Base-by-base conservation (phyloP, 2,888 invertebrate species). In the Apomyelois bistriatella region DNA sequence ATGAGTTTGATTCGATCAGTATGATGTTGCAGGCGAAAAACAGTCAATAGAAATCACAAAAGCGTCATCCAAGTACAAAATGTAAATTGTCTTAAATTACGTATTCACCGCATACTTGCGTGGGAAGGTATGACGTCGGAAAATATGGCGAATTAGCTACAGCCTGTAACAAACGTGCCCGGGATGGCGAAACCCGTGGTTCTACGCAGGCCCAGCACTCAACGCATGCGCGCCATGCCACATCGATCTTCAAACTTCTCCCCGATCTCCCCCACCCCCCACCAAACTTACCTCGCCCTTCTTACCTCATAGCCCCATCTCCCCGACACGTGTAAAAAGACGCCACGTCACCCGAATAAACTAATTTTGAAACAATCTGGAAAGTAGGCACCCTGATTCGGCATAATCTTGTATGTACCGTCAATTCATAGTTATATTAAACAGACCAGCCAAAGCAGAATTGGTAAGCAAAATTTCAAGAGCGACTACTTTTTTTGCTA, bases 191-290 rank as follows among this genome's bases (percentile, higher is more conserved):
- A 69, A 72, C 73, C 65, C 68, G 67, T 67, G 66, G 61, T 61
- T 54, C 48, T 52, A 55, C 58, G 68, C 62, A 59, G 65, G 59
- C 58, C 62, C 51, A 55, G 58, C 53, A 57, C 53, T 6, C 54
- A 57, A 61, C 63, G 57, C 56, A 66, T 81, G 86, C 85, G 79
- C 85, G 87, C 85, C 81, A 79, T 69, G 55, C 59, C 63, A 62
- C 76, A 88, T 89, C 87, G 88, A 88, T 87, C 83, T 72, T 67
- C 61, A 55, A 64, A 65, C 70, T 64, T 64, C 58, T 58, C 65
- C 61, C 71, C 57, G 38, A 53, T 54, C 56, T 35, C 59, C 61
- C 60, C 57, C 65, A 65, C 58, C 65, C 60, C 53, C 60, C 53
- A 56, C 54, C 59, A 54, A 56, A 42, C 56, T 58, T 61, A 58